Base-by-base conservation (phyloP, 2,797 vertebrate species). In the Aeoliscus strigatus region DNA sequence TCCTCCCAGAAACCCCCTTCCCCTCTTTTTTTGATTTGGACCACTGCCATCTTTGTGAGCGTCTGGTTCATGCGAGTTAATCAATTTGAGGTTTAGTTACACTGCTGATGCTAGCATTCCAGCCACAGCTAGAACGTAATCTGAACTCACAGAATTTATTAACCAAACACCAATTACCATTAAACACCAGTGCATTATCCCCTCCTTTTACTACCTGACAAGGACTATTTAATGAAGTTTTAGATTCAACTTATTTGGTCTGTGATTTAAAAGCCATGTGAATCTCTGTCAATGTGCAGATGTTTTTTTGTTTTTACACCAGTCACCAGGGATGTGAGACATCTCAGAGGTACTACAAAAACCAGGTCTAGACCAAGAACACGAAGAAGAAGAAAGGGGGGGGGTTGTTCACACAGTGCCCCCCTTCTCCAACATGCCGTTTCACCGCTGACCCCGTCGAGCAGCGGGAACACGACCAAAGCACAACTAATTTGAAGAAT, bases 11-110 rank as follows among this genome's bases (percentile, higher is more conserved):
- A n/a, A n/a, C n/a, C n/a, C n/a, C n/a, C n/a, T n/a, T n/a, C n/a
- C n/a, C n/a, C n/a, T n/a, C n/a, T n/a, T n/a, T n/a, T n/a, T n/a
- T 88, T 90, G 62, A 85, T 90, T 92, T 96, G 94, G 93, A 96
- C 74, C 87, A 84, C 82, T 94, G 93, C 94, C 93, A 95, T 95
- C 92, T 96, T 94, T 94, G 93, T 94, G 92, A 94, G 91, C 90
- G 92, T 90, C 90, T 92, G 91, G 91, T 95, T 95, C 93, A 93
- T 93, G 92, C 92, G 92, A 94, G 82, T 94, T 96, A 96, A 96
- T 95, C 94, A 96, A 92, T 94, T 93, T 92, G 91, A 94, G 93
- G 93, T 94, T 94, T 94, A 94, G 91, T 94, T 93, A 94, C 94
- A 94, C 90, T 92, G 93, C 91, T 87, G 91, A 93, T 92, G 87